phyloP scores from a whole-genome alignment of 1,140 invertebrate species.

The Hylaeus volcanicus region DNA sequence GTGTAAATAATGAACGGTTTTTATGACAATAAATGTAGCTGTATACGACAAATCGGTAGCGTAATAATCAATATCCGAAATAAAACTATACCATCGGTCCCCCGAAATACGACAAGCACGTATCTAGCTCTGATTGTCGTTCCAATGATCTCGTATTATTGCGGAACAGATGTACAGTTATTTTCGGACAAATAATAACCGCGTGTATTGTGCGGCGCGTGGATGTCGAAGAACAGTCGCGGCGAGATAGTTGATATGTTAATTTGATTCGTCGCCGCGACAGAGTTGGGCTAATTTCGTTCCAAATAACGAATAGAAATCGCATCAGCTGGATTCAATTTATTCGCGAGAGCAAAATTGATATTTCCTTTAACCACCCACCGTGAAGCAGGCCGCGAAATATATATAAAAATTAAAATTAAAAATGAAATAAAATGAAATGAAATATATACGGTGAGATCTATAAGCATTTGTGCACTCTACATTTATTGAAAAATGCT shows the following conservation, averaged over 20 bases:
- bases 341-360: too few relatives aligned
- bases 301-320: too few relatives aligned
- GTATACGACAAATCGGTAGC: constrained; percentile 24
- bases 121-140: neutral
- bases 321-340: too few relatives aligned
- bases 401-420: too few relatives aligned
- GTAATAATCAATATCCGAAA: constrained; percentile 7
- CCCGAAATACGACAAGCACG: neutral
- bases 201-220: constrained; percentile 6
- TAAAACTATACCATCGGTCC: neutral
- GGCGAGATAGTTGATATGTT: neutral
- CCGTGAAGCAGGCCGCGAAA: too few relatives aligned
- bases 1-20: constrained; percentile 63
- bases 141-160: neutral
- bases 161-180: constrained; percentile 11
- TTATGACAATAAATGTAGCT: constrained; percentile 66
- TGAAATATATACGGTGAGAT: too few relatives aligned
- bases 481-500: too few relatives aligned
- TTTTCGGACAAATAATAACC: constrained; percentile 7
- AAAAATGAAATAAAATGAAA: too few relatives aligned
- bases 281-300: too few relatives aligned
- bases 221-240: neutral
- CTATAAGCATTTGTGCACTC: too few relatives aligned
- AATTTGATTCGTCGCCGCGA: neutral
- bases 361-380: too few relatives aligned